A percentile compares a stretch with the other conserved stretches of the same genome.
These are phyloP conservation scores for Drosophila mimica DNA, from an alignment of 2,888 invertebrate genomes.

Conservation along the genomic window DNA sequence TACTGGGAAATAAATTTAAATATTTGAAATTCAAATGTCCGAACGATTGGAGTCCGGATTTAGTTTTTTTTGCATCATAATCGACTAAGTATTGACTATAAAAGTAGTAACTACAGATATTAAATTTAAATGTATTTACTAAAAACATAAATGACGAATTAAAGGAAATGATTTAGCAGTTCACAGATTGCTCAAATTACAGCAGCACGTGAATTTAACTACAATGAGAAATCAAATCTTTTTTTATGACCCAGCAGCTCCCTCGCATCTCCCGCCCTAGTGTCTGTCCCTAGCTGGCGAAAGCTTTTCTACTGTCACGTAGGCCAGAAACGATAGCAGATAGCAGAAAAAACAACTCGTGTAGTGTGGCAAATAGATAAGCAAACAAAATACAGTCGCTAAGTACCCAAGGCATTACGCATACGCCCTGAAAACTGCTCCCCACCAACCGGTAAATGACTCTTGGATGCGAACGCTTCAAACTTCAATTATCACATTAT, in stretches of 20 bases:
- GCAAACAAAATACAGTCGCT: constrained; percentile 58
- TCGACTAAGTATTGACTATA: background rate
- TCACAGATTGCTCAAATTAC: constrained; percentile 5
- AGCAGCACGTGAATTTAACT: constrained; percentile 10
- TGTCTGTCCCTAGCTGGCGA: background rate
- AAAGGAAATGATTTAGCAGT: constrained; percentile 38
- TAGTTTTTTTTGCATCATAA: background rate
- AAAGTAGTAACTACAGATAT: background rate
- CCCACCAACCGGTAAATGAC: constrained; percentile 28
- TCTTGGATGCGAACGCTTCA: constrained; percentile 35
- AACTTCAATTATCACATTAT: constrained; percentile 76
- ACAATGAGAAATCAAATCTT: background rate
- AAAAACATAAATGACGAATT: constrained; percentile 18
- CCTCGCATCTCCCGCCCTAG: background rate
- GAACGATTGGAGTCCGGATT: background rate
- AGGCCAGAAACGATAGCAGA: constrained; percentile 49
- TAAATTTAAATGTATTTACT: constrained; percentile 12
- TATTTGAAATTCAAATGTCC: background rate
- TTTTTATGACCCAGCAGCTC: background rate
- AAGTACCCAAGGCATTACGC: constrained; percentile 57
- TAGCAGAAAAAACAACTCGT: constrained; percentile 47
- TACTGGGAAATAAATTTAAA: background rate
- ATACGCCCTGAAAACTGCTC: constrained; percentile 41
- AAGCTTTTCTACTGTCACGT: constrained; percentile 61
- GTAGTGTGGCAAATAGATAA: constrained; percentile 63